Evolutionary conservation across 2,113 vertebrate genomes (phyloP).

Genomic region (Eurypyga helias): DNA sequence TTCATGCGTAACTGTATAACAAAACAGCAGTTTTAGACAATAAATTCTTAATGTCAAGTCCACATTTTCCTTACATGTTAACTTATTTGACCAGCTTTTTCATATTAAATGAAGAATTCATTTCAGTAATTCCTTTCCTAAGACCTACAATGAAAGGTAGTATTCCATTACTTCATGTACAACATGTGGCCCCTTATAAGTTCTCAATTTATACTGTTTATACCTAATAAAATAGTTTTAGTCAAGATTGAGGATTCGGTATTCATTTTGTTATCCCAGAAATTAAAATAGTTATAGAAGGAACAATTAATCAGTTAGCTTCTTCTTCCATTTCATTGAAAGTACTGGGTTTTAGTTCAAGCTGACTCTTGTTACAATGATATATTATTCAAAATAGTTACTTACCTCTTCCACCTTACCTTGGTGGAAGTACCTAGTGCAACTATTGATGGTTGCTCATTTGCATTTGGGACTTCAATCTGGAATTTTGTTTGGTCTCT

Average conservation of each 20-base stretch:
- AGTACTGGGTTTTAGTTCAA: not conserved
- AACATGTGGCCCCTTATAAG: not conserved
- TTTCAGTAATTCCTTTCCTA: not conserved
- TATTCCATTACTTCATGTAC: not conserved
- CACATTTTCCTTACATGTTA: not conserved
- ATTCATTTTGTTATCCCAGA: not conserved
- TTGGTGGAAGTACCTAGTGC: not conserved
- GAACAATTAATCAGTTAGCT: not conserved
- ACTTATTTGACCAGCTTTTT: not conserved
- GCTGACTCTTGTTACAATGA: not conserved
- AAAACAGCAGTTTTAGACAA: not conserved
- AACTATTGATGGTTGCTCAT: not conserved
- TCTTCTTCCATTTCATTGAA: not conserved
- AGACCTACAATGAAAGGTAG: not conserved
- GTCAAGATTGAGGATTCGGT: not conserved
- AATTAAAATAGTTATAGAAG: not conserved
- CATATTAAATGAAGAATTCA: not conserved
- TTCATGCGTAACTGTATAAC: not conserved
- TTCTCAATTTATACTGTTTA: not conserved
- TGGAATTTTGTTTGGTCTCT: not conserved
- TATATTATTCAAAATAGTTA: not conserved
- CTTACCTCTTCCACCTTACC: not conserved
- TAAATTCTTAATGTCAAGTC: not conserved
- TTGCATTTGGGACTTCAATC: not conserved
- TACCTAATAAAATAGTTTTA: not conserved